Conservation (phyloP, 2,888 invertebrate genomes). For the Philereme transversata region DNA sequence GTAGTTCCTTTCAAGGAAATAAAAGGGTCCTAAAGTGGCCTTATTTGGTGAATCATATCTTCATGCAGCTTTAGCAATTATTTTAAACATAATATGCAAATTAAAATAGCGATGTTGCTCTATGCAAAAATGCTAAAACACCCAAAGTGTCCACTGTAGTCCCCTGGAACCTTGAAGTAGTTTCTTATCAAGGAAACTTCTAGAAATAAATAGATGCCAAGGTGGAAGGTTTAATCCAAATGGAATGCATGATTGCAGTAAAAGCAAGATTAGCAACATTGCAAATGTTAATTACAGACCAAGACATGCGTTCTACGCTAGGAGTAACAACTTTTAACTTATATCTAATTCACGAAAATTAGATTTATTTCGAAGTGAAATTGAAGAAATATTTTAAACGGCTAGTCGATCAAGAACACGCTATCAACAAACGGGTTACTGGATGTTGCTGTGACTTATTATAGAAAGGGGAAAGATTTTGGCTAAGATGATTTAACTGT, state of each 20-base stretch:
- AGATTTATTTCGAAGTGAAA: conserved; percentile 15
- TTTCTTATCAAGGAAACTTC: too few species aligned
- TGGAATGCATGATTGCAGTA: conserved; percentile 49
- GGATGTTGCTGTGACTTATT: conserved; percentile 1
- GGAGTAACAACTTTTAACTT: conserved; percentile 46
- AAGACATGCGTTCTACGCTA: conserved; percentile 23
- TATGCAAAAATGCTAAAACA: too few species aligned
- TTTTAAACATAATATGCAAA: too few species aligned
- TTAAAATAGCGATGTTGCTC: too few species aligned
- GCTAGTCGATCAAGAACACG: background rate
- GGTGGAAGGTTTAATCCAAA: conserved; percentile 29
- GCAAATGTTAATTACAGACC: conserved; percentile 31
- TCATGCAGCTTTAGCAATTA: too few species aligned
- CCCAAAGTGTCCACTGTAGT: too few species aligned
- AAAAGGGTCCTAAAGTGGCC: too few species aligned
- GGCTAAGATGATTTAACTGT: background rate
- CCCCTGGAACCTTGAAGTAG: too few species aligned
- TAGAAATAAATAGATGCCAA: too few species aligned
- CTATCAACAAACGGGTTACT: conserved; percentile 1
- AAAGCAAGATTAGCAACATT: conserved; percentile 30
- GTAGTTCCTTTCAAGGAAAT: too few species aligned
- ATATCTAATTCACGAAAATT: conserved; percentile 38
- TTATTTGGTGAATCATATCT: too few species aligned
- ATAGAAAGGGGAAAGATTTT: background rate
- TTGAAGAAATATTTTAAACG: conserved; percentile 4